A percentile compares a stretch with the other conserved stretches of the same genome.
Conservation (phyloP, 2,888 invertebrate genomes). For the Chorisops tibialis region DNA sequence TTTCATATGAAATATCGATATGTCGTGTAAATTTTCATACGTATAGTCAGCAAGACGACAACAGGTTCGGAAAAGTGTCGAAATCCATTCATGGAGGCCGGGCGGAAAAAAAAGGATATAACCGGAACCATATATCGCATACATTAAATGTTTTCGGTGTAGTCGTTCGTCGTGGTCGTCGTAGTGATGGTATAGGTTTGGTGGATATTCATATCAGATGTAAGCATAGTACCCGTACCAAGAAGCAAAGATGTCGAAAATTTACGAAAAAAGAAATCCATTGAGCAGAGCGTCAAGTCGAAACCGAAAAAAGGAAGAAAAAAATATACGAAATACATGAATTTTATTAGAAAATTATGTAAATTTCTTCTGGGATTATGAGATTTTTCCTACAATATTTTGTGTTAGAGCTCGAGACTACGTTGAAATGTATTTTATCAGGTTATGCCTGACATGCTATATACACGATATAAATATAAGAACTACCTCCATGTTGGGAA, state of each 20-base stretch:
- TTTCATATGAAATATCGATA: constrained; percentile 13
- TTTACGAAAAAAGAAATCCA: background rate
- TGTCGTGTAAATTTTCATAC: constrained; percentile 16
- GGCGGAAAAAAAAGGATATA: constrained; percentile 3
- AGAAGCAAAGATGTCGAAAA: background rate
- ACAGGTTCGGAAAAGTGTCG: constrained; percentile 1
- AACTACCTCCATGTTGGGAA: background rate
- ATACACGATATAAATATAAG: constrained; percentile 1
- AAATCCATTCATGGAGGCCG: constrained; percentile 3
- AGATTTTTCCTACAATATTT: constrained; percentile 27
- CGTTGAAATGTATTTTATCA: constrained; percentile 24
- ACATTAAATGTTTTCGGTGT: constrained; percentile 19
- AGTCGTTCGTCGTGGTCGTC: background rate
- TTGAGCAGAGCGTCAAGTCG: background rate
- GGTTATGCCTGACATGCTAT: constrained; percentile 14
- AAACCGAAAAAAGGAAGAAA: constrained; percentile 7
- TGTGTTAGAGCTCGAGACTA: constrained; percentile 8
- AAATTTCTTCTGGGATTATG: constrained; percentile 27
- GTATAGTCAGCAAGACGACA: background rate
- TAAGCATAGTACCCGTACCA: background rate
- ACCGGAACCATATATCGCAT: constrained; percentile 7
- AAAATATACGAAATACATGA: constrained; percentile 27
- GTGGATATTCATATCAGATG: too few relatives aligned
- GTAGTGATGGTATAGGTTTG: background rate
- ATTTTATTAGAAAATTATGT: constrained; percentile 30